These are phyloP conservation scores for Drosophila nigritarsus DNA, from an alignment of 2,888 invertebrate genomes.

Conservation along the genomic window DNA sequence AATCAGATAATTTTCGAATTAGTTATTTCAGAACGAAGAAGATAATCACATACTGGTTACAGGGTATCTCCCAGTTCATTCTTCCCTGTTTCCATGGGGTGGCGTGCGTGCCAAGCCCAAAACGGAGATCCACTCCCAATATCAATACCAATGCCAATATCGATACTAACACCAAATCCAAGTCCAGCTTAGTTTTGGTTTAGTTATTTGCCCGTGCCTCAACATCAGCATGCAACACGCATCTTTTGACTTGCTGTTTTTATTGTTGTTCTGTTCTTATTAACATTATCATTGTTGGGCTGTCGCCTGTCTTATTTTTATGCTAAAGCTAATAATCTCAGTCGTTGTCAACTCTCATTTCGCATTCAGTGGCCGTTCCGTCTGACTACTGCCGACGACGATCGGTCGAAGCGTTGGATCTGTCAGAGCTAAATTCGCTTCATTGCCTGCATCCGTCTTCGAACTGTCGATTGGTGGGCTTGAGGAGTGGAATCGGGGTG, in stretches of 20 bases:
- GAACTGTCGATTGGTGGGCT: constrained; percentile 14
- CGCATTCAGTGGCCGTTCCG: constrained; percentile 49
- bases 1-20: not conserved
- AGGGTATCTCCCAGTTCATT: not conserved
- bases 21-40: not conserved
- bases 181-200: constrained; percentile 21
- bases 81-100: not conserved
- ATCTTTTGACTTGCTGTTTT: constrained; percentile 13
- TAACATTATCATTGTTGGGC: constrained; percentile 68
- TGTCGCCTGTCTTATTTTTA: constrained; percentile 52
- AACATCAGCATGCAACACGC: constrained; percentile 63
- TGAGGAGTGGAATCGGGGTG: not conserved
- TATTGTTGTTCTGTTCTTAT: constrained; percentile 47
- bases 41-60: not conserved
- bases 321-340: constrained; percentile 46
- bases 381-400: constrained; percentile 5
- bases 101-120: constrained; percentile 29
- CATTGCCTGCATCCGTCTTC: constrained; percentile 72
- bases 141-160: not conserved
- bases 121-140: constrained; percentile 9
- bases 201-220: constrained; percentile 21
- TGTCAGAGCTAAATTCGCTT: constrained; percentile 54
- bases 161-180: constrained; percentile 8
- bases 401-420: constrained; percentile 28
- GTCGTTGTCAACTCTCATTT: constrained; percentile 49